Evolutionary conservation across 30 jellyfish, hydroid and myxozoan species (phyloP), one percentile per base, ranked within the genome.

Genomic region (Aurelia aurita): DNA sequence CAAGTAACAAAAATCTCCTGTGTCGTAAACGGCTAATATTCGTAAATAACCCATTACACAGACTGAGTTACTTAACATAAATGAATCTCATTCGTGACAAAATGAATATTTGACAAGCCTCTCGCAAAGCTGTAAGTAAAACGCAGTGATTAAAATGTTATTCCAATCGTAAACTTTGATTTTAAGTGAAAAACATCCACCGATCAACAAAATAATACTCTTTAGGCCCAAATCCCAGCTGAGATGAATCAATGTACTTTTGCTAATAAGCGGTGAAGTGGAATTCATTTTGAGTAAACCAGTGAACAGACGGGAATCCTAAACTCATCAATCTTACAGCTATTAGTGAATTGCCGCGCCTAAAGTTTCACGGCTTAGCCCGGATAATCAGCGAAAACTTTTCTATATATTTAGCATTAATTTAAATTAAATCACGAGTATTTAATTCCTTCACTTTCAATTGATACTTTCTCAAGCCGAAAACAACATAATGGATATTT

Each of bases 391-490:
- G 29, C 15, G 68, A 43, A 70, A 69, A 76, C 75, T 67, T 47
- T 74, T 70, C 93, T 58, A 71, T 25, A 45, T 72, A 60, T 83
- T 83, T 83, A 83, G 93, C 85, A 58, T 83, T 83, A 57, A 83
- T 83, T 70, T 55, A 74, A 83, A 69, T 83, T 58, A n/a, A 83
- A 69, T 83, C 93, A 71, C 87, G 82, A 69, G 80, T 35, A 46
- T 18, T 25, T 69, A 64, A 69, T 46, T 22, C 83, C 78, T 8
- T 49, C 51, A 74, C 58, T 57, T 83, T 83, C 77, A 21, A 77
- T 77, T 77, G 80, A 77, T 77, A 60, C 70, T 21, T 80, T 72
- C 85, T 69, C 93, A 83, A 83, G 93, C 93, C 93, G 93, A 83
- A 83, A 83, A 83, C 93, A 83, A 83, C 87, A 69, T 83, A 83